Base-by-base conservation (phyloP, 2,113 vertebrate species). In the Pipa parva region DNA sequence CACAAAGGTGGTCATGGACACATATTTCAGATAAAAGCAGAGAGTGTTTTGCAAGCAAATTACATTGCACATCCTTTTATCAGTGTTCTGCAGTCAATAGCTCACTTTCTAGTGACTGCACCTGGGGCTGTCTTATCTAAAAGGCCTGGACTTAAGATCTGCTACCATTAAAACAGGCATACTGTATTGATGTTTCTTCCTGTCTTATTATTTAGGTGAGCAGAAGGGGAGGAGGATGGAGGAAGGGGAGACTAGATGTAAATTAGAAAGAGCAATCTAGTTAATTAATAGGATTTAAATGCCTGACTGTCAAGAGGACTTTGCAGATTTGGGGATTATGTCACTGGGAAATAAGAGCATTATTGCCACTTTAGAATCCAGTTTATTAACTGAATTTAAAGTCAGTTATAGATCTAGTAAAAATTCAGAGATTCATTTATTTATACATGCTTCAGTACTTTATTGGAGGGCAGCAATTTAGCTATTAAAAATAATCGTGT, bases 261-360 rank as follows among this genome's bases (percentile, higher is more conserved):
- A 68, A 59, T 59, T 59, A 45, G 39, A 68, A 50, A 59, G 33
- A 39, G 29, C 64, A 68, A 59, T 68, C 45, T 39, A 1, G 17
- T 37, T 68, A 68, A 68, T 68, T 67, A 59, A 18, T 22, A 39
- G 56, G 36, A 45, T 55, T 33, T 15, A 24, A 21, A 39, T 4
- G 13, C 54, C 21, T 5, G 18, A 42, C 52, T 31, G 39, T 66
- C 54, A 58, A 20, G 13, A 20, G 48, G 21, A 55, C 10, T 37
- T 67, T 36, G 31, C 64, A 50, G 50, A 68, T 68, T 10, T 24
- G 10, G 24, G 57, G 56, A 68, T 68, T 68, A 68, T 39, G 65
- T 59, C 56, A 51, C 33, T 21, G 22, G 27, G 22, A 59, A n/a
- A 46, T 51, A 50, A 59, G 46, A 68, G 64, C 46, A 20, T 21